Evolutionary conservation across 2,797 vertebrate species (phyloP).

Genomic region (Syndactyla subalaris): DNA sequence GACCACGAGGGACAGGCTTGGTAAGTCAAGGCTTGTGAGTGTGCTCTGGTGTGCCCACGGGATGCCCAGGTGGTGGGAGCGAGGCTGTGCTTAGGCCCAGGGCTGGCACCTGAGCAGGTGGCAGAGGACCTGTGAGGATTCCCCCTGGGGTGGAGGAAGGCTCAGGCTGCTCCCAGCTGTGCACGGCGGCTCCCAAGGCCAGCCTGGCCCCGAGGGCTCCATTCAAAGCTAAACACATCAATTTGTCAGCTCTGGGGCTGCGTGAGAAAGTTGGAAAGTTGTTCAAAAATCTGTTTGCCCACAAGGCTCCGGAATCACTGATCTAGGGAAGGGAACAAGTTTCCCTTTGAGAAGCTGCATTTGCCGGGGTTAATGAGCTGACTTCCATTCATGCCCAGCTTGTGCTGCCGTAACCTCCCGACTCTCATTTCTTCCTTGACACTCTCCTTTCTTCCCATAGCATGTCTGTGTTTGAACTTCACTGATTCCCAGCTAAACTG

Average conservation of each 20-base stretch:
- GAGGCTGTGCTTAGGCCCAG: neutral
- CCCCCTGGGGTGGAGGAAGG: neutral
- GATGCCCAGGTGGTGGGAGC: neutral
- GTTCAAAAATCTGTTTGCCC: neutral
- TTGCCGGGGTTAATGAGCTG: conserved; percentile 37
- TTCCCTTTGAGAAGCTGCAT: neutral
- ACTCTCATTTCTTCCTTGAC: neutral
- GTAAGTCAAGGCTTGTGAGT: neutral
- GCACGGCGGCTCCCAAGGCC: neutral
- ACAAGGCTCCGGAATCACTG: neutral
- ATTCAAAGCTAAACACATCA: neutral
- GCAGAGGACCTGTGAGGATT: neutral
- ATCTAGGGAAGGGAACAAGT: neutral
- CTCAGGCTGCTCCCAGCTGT: neutral
- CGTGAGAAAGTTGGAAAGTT: conserved; percentile 28
- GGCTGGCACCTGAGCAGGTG: neutral
- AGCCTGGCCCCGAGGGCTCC: rapidly evolving
- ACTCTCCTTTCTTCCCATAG: neutral
- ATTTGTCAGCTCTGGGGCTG: conserved; percentile 5
- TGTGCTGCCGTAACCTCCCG: neutral
- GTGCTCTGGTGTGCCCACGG: neutral
- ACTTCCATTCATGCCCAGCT: conserved; percentile 20
- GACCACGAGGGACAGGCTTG: neutral
- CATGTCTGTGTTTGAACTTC: neutral
- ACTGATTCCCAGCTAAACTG: neutral